Conservation (phyloP, 2,888 invertebrate genomes). For the Drosophila melanosoma region DNA sequence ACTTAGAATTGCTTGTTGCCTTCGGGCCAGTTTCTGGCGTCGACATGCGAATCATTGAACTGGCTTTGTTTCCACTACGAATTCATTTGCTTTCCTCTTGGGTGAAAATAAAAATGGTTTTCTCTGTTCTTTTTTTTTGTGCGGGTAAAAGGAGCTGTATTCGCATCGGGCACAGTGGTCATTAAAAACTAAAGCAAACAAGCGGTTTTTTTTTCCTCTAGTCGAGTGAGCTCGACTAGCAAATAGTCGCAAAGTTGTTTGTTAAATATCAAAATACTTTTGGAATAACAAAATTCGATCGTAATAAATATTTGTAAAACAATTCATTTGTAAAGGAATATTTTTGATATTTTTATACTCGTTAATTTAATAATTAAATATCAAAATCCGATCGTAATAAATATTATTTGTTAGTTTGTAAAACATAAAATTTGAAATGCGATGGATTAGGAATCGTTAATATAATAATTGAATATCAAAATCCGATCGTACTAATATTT, state of each 20-base stretch:
- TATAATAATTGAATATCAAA: too few species aligned
- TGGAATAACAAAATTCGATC: neutral
- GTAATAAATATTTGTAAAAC: neutral
- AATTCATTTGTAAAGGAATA: neutral
- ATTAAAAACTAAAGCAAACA: conserved; percentile 16
- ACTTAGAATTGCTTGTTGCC: conserved; percentile 7
- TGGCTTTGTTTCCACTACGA: conserved; percentile 50
- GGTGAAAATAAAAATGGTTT: conserved; percentile 46
- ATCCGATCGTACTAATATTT: too few species aligned
- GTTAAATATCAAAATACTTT: neutral
- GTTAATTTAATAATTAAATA: too few species aligned
- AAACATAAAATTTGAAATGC: too few species aligned
- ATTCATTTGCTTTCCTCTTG: conserved; percentile 41
- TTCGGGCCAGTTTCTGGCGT: conserved; percentile 27
- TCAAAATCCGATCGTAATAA: too few species aligned
- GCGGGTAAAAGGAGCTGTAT: conserved; percentile 6
- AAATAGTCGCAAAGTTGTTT: neutral
- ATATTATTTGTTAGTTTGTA: too few species aligned
- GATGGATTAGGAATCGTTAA: too few species aligned
- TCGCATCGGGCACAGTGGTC: conserved; percentile 34
- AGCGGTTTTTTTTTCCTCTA: neutral
- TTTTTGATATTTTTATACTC: accelerated
- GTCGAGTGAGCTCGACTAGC: neutral
- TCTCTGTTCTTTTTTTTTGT: conserved; percentile 8
- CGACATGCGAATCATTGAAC: conserved; percentile 23